These are phyloP conservation scores for Ceyx margarethae DNA, from an alignment of 2,113 vertebrate genomes.

Conservation along the genomic window DNA sequence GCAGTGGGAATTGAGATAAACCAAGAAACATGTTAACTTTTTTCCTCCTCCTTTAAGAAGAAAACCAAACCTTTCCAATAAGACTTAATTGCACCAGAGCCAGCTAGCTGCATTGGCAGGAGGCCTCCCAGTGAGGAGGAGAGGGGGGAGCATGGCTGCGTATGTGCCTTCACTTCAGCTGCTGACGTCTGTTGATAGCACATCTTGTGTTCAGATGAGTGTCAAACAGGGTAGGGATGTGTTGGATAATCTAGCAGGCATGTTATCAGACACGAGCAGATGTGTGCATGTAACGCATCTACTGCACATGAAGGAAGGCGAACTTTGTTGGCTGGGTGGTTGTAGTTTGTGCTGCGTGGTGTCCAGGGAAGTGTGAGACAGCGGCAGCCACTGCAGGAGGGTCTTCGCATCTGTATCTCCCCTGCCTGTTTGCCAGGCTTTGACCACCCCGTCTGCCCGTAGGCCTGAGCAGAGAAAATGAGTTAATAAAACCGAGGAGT, in stretches of 20 bases:
- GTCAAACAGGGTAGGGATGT: background rate
- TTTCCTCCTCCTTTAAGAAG: background rate
- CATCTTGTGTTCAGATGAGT: background rate
- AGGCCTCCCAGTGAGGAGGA: background rate
- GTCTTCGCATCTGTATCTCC: background rate
- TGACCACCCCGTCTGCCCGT: background rate
- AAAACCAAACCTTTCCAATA: background rate
- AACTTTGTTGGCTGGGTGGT: background rate
- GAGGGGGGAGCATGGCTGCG: background rate
- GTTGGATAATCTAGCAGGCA: background rate
- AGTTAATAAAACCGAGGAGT: background rate
- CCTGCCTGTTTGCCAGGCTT: background rate
- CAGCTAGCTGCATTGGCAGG: background rate
- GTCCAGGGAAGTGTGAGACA: background rate
- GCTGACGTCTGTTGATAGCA: background rate
- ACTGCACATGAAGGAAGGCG: background rate
- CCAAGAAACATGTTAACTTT: background rate
- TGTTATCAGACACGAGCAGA: slow-evolving; percentile 26
- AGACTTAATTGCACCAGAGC: background rate
- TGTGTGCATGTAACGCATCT: background rate
- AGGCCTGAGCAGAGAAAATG: background rate
- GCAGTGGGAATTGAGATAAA: background rate
- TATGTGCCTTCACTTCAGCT: background rate
- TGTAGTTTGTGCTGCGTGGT: background rate
- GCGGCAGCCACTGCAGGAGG: background rate